Evolutionary conservation across 1,140 invertebrate genomes (phyloP).

Genomic region (Condylostylus longicornis): DNA sequence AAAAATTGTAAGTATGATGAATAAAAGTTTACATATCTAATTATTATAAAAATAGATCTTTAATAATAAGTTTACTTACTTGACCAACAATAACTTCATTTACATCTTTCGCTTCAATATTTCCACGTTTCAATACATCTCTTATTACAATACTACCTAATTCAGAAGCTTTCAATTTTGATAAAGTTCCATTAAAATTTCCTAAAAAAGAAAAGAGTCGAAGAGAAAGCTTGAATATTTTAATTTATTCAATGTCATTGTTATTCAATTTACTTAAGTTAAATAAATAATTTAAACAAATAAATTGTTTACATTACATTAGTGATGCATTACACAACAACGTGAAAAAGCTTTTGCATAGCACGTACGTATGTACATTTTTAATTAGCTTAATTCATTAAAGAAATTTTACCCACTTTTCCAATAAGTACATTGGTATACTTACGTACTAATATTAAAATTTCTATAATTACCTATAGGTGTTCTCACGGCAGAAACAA

Average conservation of each 20-base stretch:
- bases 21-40: slow-evolving; percentile 3
- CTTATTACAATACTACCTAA: slow-evolving; percentile 62
- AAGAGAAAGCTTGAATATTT: slow-evolving; percentile 8
- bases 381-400: slow-evolving; percentile 8
- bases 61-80: slow-evolving; percentile 35
- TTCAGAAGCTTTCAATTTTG: slow-evolving; percentile 50
- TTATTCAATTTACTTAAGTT: not conserved
- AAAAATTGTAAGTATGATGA: slow-evolving; percentile 18
- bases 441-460: not conserved
- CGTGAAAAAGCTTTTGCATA: too few species aligned
- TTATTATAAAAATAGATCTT: slow-evolving; percentile 1
- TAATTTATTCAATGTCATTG: not conserved
- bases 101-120: slow-evolving; percentile 47
- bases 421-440: slow-evolving; percentile 4
- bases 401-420: slow-evolving; percentile 17
- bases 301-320: too few species aligned
- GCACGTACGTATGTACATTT: too few species aligned
- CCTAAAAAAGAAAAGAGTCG: slow-evolving; percentile 34
- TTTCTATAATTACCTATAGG: slow-evolving; percentile 26
- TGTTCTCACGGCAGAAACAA: slow-evolving; percentile 32
- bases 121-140: slow-evolving; percentile 49
- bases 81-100: slow-evolving; percentile 79
- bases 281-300: slow-evolving; percentile 2
- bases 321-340: slow-evolving; percentile 2
- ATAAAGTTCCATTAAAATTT: slow-evolving; percentile 52